phyloP scores from a whole-genome alignment of 2,797 vertebrate genomes.

The Cheirogaleus major region DNA sequence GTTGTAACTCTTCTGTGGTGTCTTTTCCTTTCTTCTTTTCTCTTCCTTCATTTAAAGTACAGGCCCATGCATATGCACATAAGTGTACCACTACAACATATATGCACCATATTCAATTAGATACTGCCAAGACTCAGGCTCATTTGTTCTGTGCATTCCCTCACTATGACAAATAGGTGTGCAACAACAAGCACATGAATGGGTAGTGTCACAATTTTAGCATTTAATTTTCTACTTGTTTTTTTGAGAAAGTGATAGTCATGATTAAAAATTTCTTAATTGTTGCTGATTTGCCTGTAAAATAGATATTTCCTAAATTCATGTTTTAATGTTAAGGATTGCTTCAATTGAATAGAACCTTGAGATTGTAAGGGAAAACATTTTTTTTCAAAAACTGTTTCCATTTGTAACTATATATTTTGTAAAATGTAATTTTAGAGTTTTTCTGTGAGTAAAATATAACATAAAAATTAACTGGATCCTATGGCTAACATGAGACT shows the following conservation, averaged over 20 bases:
- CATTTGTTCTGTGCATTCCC: not conserved
- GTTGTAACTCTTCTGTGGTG: not conserved
- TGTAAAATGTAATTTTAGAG: not conserved
- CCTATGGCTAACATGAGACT: not conserved
- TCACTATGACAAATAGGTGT: not conserved
- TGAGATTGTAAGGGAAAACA: not conserved
- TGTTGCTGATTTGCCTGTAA: not conserved
- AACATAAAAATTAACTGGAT: not conserved
- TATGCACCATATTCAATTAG: not conserved
- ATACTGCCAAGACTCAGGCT: not conserved
- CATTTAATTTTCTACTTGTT: not conserved
- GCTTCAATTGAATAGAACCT: not conserved
- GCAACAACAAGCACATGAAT: not conserved
- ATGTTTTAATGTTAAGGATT: not conserved
- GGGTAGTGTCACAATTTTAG: not conserved
- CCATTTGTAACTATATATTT: not conserved
- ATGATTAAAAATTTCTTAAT: not conserved
- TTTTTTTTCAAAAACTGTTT: not conserved
- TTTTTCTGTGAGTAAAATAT: constrained; percentile 42
- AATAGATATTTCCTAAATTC: not conserved
- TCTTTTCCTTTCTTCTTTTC: not conserved
- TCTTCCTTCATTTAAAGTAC: not conserved
- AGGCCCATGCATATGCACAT: not conserved
- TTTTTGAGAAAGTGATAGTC: not conserved
- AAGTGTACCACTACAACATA: not conserved